phyloP scores from a whole-genome alignment of 2,888 invertebrate species.

The Metalampra italica region DNA sequence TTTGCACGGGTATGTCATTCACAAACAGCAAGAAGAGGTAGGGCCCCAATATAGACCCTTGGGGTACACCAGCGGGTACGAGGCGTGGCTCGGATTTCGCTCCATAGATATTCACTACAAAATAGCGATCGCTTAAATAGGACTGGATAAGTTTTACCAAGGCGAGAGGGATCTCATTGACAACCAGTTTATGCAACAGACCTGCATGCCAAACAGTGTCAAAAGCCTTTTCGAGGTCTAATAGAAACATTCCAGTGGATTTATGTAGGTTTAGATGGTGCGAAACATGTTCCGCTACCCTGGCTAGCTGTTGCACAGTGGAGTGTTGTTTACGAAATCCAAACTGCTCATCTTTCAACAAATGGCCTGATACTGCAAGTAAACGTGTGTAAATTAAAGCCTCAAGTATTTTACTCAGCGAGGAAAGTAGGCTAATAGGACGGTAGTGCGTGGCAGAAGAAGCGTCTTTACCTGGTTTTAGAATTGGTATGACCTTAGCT shows the following conservation, averaged over 20 bases:
- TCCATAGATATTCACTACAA: conserved; percentile 1
- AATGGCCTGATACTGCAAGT: neutral
- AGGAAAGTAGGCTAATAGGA: conserved; percentile 10
- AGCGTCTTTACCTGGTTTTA: conserved; percentile 8
- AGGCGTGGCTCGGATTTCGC: neutral
- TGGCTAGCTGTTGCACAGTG: conserved; percentile 7
- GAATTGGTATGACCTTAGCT: conserved; percentile 8
- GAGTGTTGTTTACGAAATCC: conserved; percentile 10
- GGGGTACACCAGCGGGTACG: conserved; percentile 10
- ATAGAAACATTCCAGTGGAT: conserved; percentile 9
- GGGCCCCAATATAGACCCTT: conserved; percentile 11
- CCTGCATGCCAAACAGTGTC: conserved; percentile 10
- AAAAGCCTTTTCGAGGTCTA: conserved; percentile 7
- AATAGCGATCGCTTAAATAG: neutral
- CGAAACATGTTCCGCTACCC: conserved; percentile 6
- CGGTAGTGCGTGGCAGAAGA: conserved; percentile 4
- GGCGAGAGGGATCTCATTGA: neutral
- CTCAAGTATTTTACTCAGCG: conserved; percentile 11
- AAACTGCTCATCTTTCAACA: conserved; percentile 9
- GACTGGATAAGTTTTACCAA: conserved; percentile 5
- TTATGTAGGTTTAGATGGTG: conserved; percentile 4
- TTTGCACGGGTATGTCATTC: conserved; percentile 5
- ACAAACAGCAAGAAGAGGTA: conserved; percentile 6
- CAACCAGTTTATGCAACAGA: conserved; percentile 1
- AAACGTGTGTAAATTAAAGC: conserved; percentile 5